Conservation (phyloP, 2,113 vertebrate genomes). For the Anguilla rostrata region DNA sequence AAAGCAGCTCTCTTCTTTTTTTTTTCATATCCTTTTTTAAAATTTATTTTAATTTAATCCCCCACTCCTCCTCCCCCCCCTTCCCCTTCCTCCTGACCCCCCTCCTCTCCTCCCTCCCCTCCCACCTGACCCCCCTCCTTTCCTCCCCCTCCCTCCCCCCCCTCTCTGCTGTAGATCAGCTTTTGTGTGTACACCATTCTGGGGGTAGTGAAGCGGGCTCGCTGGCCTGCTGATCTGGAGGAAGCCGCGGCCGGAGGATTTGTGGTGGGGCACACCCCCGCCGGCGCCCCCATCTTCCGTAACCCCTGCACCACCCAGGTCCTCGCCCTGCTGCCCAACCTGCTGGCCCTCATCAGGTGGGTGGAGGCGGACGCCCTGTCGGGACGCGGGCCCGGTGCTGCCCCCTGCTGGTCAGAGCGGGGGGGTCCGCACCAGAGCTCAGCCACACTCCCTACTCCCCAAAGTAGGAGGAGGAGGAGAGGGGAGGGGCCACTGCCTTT, state of each 20-base stretch:
- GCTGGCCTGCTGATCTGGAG: slow-evolving; percentile 83
- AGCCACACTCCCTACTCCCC: not conserved
- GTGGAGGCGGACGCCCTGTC: slow-evolving; percentile 44
- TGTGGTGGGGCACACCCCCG: slow-evolving; percentile 75
- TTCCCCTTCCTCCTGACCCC: slow-evolving; percentile 28
- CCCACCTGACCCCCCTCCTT: not conserved
- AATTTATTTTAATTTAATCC: slow-evolving; percentile 11
- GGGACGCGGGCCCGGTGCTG: slow-evolving; percentile 7
- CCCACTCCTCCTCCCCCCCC: not conserved
- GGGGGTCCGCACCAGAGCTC: slow-evolving; percentile 12
- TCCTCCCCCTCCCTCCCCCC: not conserved
- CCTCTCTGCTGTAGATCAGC: slow-evolving; percentile 74
- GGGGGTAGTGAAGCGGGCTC: slow-evolving; percentile 86
- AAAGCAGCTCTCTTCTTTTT: not conserved
- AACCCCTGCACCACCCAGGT: slow-evolving; percentile 86
- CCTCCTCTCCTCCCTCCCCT: not conserved
- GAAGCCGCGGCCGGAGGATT: slow-evolving; percentile 92
- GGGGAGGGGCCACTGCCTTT: not conserved
- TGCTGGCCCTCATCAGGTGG: slow-evolving; percentile 89
- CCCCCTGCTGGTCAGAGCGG: slow-evolving; percentile 27
- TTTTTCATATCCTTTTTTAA: not conserved
- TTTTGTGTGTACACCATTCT: slow-evolving; percentile 87
- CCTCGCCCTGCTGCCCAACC: slow-evolving; percentile 85
- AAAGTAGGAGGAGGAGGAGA: too few species aligned
- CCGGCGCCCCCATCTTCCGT: slow-evolving; percentile 82